Conservation (phyloP, 2,888 invertebrate genomes). For the Formica aserva region DNA sequence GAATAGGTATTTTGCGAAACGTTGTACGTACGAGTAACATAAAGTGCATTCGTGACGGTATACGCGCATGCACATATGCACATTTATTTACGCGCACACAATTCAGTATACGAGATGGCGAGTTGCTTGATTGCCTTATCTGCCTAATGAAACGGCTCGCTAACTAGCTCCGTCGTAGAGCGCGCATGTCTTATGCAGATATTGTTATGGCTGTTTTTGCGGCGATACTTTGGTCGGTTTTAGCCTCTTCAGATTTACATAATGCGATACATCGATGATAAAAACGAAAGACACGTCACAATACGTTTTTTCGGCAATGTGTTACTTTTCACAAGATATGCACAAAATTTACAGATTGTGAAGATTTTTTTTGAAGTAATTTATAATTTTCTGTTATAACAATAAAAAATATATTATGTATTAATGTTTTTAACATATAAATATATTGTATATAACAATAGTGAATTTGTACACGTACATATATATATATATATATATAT, state of each 20-base stretch:
- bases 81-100: constrained; percentile 37
- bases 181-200: constrained; percentile 76
- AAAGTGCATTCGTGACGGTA: constrained; percentile 51
- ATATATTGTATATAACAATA: background rate
- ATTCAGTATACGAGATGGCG: constrained; percentile 72
- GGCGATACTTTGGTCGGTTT: constrained; percentile 74
- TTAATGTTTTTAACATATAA: background rate
- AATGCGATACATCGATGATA: constrained; percentile 68
- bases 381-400: background rate
- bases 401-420: background rate
- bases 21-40: constrained; percentile 42
- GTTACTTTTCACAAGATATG: constrained; percentile 13
- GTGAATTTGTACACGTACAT: background rate
- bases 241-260: constrained; percentile 77
- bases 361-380: background rate
- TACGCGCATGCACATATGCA: background rate
- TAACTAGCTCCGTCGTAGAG: constrained; percentile 79
- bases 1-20: constrained; percentile 52
- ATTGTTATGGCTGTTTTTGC: constrained; percentile 83
- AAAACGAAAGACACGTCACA: constrained; percentile 54
- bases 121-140: constrained; percentile 83
- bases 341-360: background rate
- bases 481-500: too few species aligned
- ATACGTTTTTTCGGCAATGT: constrained; percentile 24
- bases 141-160: constrained; percentile 84